phyloP scores from a whole-genome alignment of 2,888 invertebrate genomes.

The Amiota minor region DNA sequence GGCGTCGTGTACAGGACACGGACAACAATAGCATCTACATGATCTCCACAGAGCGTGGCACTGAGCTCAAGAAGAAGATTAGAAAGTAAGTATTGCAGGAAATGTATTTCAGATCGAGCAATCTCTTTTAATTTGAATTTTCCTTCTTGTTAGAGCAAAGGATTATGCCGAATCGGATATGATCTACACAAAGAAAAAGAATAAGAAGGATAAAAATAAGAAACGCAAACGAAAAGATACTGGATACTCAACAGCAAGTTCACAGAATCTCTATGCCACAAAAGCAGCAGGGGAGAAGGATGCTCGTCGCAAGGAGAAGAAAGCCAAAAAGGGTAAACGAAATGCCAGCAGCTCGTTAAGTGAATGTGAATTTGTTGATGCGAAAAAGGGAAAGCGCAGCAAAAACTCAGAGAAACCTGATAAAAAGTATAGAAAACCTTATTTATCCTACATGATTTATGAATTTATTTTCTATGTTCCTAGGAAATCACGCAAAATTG shows the following conservation, averaged over 20 bases:
- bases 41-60: conserved; percentile 73
- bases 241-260: conserved; percentile 81
- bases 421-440: conserved; percentile 19
- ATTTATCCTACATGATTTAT: conserved; percentile 1
- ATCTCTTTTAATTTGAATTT: neutral
- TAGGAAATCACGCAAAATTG: conserved; percentile 67
- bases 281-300: conserved; percentile 62
- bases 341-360: conserved; percentile 65
- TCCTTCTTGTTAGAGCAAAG: conserved; percentile 53
- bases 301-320: conserved; percentile 70
- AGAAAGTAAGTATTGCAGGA: conserved; percentile 57
- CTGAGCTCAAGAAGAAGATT: conserved; percentile 66
- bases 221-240: conserved; percentile 77
- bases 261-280: conserved; percentile 75
- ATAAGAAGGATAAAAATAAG: conserved; percentile 66
- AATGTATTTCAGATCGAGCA: neutral
- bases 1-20: conserved; percentile 65
- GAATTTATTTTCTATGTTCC: neutral
- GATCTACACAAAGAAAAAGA: conserved; percentile 62
- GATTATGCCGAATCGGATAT: conserved; percentile 67
- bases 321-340: conserved; percentile 66
- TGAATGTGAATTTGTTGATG: conserved; percentile 61
- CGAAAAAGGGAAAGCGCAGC: conserved; percentile 62
- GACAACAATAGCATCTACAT: conserved; percentile 75
- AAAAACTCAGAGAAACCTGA: conserved; percentile 58